A percentile compares a stretch with the other conserved stretches of the same genome.
Evolutionary conservation across 1,140 invertebrate species (phyloP).

Genomic region (Meloidogyne floridensis): DNA sequence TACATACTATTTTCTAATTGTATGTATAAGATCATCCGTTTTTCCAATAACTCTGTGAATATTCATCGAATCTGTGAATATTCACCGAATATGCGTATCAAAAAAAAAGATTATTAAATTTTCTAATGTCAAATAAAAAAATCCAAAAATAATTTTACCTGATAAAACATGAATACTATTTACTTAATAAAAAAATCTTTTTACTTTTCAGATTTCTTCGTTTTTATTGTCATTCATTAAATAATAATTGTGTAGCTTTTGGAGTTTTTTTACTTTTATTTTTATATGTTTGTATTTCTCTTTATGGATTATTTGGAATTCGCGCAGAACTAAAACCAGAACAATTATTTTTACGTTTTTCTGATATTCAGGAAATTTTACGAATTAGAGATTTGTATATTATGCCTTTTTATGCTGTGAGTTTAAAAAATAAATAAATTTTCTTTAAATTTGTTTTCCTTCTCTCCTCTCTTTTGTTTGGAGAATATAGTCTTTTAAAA

Average conservation of each 20-base stretch:
- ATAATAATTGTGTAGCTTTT: conserved; percentile 54
- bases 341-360: conserved; percentile 56
- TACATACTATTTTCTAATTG: no score
- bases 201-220: conserved; percentile 5
- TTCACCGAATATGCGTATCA: no score
- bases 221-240: conserved; percentile 53
- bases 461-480: no score
- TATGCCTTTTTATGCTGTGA: conserved; percentile 58
- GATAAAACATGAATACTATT: no score
- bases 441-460: no score
- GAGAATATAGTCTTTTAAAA: no score
- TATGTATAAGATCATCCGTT: no score
- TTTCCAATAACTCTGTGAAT: no score
- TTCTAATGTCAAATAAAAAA: no score
- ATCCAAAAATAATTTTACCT: no score
- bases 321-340: conserved; percentile 60
- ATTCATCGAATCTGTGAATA: no score
- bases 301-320: conserved; percentile 58
- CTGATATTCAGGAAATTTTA: conserved; percentile 46
- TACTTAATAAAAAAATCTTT: background rate
- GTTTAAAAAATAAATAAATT: background rate
- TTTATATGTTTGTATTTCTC: conserved; percentile 55
- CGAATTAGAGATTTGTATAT: conserved; percentile 44
- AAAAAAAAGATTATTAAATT: no score
- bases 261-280: conserved; percentile 42